Percentiles rank a stretch among this genome's conserved stretches.
Evolutionary conservation across 2,797 vertebrate species (phyloP).

Genomic region (Poliocrania exsul): DNA sequence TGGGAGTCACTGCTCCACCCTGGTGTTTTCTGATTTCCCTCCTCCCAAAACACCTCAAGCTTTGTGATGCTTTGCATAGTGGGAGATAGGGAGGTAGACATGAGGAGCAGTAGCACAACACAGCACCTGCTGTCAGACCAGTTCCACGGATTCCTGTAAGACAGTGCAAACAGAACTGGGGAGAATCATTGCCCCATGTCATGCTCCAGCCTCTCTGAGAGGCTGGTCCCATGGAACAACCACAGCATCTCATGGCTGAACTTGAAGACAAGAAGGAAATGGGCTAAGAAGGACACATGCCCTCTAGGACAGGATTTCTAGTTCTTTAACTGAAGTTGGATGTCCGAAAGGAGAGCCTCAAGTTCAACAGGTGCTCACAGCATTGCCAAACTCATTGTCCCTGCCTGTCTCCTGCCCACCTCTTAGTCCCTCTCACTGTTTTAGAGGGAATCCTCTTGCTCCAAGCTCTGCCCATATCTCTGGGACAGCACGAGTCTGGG

Average conservation of each 20-base stretch:
- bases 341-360: background rate
- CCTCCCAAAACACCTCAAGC: background rate
- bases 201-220: rapidly evolving
- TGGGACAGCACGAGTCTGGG: rapidly evolving
- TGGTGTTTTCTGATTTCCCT: background rate
- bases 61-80: background rate
- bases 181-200: rapidly evolving
- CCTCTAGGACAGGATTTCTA: no score
- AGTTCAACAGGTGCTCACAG: background rate
- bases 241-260: background rate
- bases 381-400: background rate
- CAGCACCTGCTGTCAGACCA: background rate
- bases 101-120: background rate
- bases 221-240: background rate
- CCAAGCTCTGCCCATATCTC: background rate
- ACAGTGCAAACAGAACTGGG: rapidly evolving
- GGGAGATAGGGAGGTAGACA: background rate
- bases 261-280: rapidly evolving
- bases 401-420: background rate
- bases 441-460: background rate
- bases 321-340: background rate
- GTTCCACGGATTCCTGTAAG: background rate
- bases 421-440: background rate
- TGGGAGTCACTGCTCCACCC: background rate
- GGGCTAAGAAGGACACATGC: background rate